Base-by-base conservation (phyloP, 2,888 invertebrate species). In the Melieria picta region DNA sequence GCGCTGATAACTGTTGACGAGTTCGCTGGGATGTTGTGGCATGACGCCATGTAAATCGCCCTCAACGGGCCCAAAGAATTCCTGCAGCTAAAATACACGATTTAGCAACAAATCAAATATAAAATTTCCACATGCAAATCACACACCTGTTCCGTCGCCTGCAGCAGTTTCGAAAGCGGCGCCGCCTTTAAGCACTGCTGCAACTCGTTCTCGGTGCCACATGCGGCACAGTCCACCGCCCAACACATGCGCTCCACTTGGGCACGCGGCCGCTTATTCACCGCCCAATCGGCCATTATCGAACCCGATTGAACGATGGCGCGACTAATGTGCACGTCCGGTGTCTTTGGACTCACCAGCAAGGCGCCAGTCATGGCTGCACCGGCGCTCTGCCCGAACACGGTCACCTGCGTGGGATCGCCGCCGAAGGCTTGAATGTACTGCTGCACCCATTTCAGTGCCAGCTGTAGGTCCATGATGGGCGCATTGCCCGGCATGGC, bases 311-410 rank as follows among this genome's bases (percentile, higher is more conserved):
- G 89, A 7, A 88, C 80, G 74, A 90, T 89, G 0, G 85, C 88
- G 56, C 87, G 83, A 64, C 87, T 86, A 77, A 90, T 89, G 64
- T 89, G 79, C 42, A 73, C 74, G 6, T 65, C 42, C 0, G 75
- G 71, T 9, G 86, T 85, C 46, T 82, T 77, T 10, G 89, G 88
- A 78, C 88, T 89, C 11, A 87, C 73, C 55, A 88, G 71, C 67
- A 89, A 79, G 2, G 87, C 81, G 6, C 88, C 87, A 0, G 88
- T 86, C 1, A 89, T 86, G 4, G 83, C 86, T 0, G 86, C 87
- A 7, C 90, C 90, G 1, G 89, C 88, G 74, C 89, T 89, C 78
- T 90, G 89, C 1, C 90, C 89, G 72, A 89, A 87, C 55, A 90
- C 82, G 1, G 90, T 90, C 1, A 90, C 87, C 56, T 81, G 79